Conservation (phyloP, 1,140 invertebrate species). For the Teleopsis dalmanni region DNA sequence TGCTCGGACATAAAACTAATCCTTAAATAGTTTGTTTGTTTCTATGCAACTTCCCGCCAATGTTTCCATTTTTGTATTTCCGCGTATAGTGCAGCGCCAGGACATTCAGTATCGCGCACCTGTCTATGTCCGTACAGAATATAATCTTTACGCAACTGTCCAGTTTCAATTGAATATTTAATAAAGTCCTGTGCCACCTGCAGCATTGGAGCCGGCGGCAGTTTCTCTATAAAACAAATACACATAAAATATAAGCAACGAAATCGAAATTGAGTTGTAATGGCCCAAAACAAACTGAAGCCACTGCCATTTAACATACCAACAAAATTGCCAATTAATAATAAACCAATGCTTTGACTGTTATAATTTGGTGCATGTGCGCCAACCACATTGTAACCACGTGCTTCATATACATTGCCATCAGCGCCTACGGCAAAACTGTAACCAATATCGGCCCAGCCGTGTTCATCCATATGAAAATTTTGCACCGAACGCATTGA, state of each 20-base stretch:
- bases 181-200: constrained; percentile 52
- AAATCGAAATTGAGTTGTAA: too few relatives aligned
- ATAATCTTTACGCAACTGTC: constrained; percentile 44
- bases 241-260: background rate
- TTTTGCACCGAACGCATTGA: constrained; percentile 51
- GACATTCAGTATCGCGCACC: constrained; percentile 55
- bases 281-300: background rate
- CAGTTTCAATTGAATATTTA: constrained; percentile 46
- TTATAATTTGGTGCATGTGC: constrained; percentile 59
- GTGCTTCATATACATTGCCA: constrained; percentile 52
- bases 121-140: constrained; percentile 59
- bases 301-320: background rate
- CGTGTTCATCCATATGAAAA: constrained; percentile 47
- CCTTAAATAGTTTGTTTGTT: too few relatives aligned
- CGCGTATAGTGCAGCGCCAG: constrained; percentile 53
- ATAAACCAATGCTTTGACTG: constrained; percentile 53
- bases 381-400: constrained; percentile 57
- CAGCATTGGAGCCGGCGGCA: constrained; percentile 50
- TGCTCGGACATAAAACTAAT: too few relatives aligned
- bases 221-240: background rate
- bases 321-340: constrained; percentile 41
- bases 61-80: constrained; percentile 56
- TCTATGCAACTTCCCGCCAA: constrained; percentile 29
- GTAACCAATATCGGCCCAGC: constrained; percentile 63
- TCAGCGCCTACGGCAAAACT: constrained; percentile 46